Evolutionary conservation across 2,113 vertebrate genomes (phyloP).

Genomic region (Macaca fascicularis): T2T-MFA8v1.1 NC_088395.1:37126001-37126500

Average conservation of each 20-base stretch:
- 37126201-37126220: not conserved
- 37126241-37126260: constrained; percentile 13
- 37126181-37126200: not conserved
- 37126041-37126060: not conserved
- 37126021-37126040: not conserved
- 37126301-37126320: not conserved
- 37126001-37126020: not conserved
- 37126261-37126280: not conserved
- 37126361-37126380: constrained; percentile 5
- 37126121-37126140: constrained; percentile 4
- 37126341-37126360: not conserved
- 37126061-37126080: not conserved
- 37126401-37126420: not conserved
- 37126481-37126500: not conserved
- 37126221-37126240: not conserved
- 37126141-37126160: not conserved
- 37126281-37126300: constrained; percentile 3
- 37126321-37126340: not conserved
- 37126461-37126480: not conserved
- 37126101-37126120: not conserved
- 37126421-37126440: not conserved
- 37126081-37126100: not conserved
- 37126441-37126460: not conserved
- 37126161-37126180: not conserved
- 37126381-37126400: constrained; percentile 19